phyloP scores from a whole-genome alignment of 1,140 invertebrate species.

The Hesperophylax magnus region DNA sequence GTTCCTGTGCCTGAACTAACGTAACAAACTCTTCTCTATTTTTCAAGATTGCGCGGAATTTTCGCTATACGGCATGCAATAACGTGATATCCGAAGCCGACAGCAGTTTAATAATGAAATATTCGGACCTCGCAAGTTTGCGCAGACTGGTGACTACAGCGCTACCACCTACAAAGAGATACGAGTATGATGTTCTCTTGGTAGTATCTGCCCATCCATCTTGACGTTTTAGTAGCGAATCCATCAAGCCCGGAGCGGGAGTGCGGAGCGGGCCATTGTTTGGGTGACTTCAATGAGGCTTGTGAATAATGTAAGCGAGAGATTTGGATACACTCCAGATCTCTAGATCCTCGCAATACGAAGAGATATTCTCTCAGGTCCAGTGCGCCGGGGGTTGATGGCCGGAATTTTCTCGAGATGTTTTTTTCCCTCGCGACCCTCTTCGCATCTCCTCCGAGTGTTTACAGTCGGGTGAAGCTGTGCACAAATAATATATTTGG shows the following conservation, averaged over 20 bases:
- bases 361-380: too few relatives aligned
- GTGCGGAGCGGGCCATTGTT: background rate
- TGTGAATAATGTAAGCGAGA: constrained; percentile 7
- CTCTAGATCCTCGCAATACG: background rate
- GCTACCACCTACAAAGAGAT: too few relatives aligned
- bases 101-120: too few relatives aligned
- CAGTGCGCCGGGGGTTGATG: background rate
- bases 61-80: too few relatives aligned
- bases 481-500: constrained; percentile 4
- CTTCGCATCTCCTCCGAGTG: background rate
- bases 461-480: constrained; percentile 9
- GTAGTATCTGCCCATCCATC: background rate
- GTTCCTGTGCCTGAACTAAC: background rate
- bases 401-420: background rate
- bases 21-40: too few relatives aligned
- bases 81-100: too few relatives aligned
- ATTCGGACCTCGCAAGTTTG: too few relatives aligned
- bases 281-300: constrained; percentile 16
- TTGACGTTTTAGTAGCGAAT: constrained; percentile 6
- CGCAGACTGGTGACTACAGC: too few relatives aligned
- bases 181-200: too few relatives aligned
- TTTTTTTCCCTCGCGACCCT: background rate
- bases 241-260: background rate
- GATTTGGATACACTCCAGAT: constrained; percentile 24
- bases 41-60: too few relatives aligned